Evolutionary conservation across 92 coral and sea anemone species (phyloP), one percentile per base, ranked within the genome.

Genomic region (Heteractis magnifica): DNA sequence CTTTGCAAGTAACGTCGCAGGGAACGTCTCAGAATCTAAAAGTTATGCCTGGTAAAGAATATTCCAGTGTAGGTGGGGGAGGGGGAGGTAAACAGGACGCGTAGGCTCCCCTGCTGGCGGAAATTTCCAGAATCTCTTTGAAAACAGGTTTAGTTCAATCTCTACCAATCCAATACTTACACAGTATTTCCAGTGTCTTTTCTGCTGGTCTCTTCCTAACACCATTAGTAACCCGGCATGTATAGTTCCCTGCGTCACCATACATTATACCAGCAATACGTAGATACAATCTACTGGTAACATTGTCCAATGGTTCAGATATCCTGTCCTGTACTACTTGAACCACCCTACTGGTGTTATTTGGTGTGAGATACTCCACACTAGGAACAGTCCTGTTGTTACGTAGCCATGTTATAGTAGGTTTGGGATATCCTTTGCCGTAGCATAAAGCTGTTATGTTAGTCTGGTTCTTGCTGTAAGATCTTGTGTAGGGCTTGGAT

Each of bases 161-260:
- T 34, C 44, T 34, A 34, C n/a, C 4, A 58, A 58, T 58, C 13
- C n/a, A 5, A 55, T 77, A 85, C 91, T 91, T 79, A 91, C 94
- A 84, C 52, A 91, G 71, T 49, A 91, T 78, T 72, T 91, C 90
- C 73, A 85, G 19, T 65, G 81, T 75, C n/a, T 70, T 70, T 15
- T 62, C 19, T 9, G 81, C 75, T 0, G 70, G 72, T 8, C 3
- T 76, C 10, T 56, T 58, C 14, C 56, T 20, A 8, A 85, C 75
- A 19, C 78, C 75, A 73, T 82, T 87, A 56, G 56, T 51, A 50
- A 75, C 91, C 51, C 71, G 77, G 64, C 94, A 91, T 19, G 94
- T 81, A 80, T 91, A 91, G 58, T 88, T 88, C 62, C 89, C 91
- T 50, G 88, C 88, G 73, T 91, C 89, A 20, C 34, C 15, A 79